Percentiles rank a stretch among this genome's conserved stretches.
phyloP scores from a whole-genome alignment of 2,888 invertebrate species.

The Apodemia duryi region DNA sequence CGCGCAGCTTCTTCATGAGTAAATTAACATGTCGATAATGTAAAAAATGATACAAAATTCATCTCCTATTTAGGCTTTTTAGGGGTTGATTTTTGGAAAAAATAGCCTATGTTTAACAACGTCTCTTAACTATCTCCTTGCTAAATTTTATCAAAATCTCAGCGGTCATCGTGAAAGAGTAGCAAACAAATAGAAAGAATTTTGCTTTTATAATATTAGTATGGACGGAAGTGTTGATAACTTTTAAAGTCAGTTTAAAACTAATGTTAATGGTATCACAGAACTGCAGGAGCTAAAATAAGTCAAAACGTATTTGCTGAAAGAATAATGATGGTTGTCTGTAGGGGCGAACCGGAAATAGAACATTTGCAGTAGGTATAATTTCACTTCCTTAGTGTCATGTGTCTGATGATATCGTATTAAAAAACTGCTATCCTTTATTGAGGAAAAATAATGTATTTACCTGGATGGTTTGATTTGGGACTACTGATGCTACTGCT shows the following conservation, averaged over 20 bases:
- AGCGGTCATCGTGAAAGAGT: too few species aligned
- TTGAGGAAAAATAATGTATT: slow-evolving; percentile 16
- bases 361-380: slow-evolving; percentile 56
- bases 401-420: slow-evolving; percentile 37
- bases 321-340: slow-evolving; percentile 69
- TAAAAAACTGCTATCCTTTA: slow-evolving; percentile 27
- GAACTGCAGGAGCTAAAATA: slow-evolving; percentile 37
- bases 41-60: too few species aligned
- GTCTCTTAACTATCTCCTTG: too few species aligned
- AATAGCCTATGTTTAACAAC: too few species aligned
- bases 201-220: too few species aligned
- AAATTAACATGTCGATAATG: too few species aligned
- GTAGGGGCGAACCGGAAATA: slow-evolving; percentile 55
- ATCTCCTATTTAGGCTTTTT: too few species aligned
- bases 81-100: too few species aligned
- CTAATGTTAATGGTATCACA: not conserved
- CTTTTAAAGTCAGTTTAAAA: not conserved
- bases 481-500: not conserved
- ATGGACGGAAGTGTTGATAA: too few species aligned
- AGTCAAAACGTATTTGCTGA: slow-evolving; percentile 76
- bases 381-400: slow-evolving; percentile 61
- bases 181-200: too few species aligned
- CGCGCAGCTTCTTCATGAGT: too few species aligned
- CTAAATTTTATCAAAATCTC: too few species aligned
- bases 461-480: not conserved